Evolutionary conservation across 2,797 vertebrate genomes (phyloP), one percentile per base, ranked within the genome.

Genomic region (Gymnodraco acuticeps): DNA sequence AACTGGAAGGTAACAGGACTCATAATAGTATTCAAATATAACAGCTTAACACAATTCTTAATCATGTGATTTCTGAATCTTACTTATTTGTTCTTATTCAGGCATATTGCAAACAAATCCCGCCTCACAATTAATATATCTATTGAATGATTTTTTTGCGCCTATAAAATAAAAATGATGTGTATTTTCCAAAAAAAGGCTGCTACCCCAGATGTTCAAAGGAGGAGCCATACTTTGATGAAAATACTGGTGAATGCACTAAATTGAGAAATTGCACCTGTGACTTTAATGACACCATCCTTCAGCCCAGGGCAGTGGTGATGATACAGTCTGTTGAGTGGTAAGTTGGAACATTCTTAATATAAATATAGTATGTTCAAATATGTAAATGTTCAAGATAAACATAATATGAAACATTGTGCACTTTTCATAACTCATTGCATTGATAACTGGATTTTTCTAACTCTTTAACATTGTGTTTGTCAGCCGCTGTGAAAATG

Each of bases 121-220:
- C 16, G 3, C 16, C 1, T 31, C 15, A 4, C 4, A 54, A 38
- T 67, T 12, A 38, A 31, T 5, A 43, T n/a, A 20, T 47, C 1
- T 38, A 27, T 5, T 13, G 23, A 54, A 16, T 7, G 15, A 1
- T 52, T 54, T 3, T 3, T 19, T 17, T 52, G 5, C 3, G 6
- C 0, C 10, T 20, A 41, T 51, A 17, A 41, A 43, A 53, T 55
- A 38, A 17, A 31, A 4, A 46, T 78, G 33, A n/a, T 61, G 3
- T 79, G 66, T 58, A 0, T 80, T 14, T 61, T 67, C n/a, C 33
- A 6, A 6, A 5, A 41, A 79, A 56, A 97, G 96, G 96, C 23
- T 97, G 96, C 70, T 97, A 96, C 41, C 95, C 96, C 23, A 95
- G 83, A 77, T 97, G 96, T 77, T 89, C 96, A 9, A 74, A 88